These are phyloP conservation scores for Lepidurus arcticus DNA, from an alignment of 1,140 invertebrate species.

Conservation along the genomic window DNA sequence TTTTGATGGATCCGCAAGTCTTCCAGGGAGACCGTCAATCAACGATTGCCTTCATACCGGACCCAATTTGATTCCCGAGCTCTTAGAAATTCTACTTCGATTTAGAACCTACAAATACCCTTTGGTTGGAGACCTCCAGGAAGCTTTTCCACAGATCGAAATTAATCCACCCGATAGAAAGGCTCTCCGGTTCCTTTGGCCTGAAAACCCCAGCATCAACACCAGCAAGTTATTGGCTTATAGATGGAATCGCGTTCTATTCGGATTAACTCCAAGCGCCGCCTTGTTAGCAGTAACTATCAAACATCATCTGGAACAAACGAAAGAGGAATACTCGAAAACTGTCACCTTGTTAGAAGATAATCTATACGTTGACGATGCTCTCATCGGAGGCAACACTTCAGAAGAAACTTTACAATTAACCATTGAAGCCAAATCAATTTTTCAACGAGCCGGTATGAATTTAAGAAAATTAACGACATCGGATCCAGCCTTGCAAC, in stretches of 20 bases:
- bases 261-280: not conserved
- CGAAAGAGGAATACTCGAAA: not conserved
- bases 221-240: not conserved
- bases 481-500: constrained; percentile 38
- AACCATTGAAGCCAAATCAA: not conserved
- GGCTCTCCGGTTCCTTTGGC: not conserved
- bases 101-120: not conserved
- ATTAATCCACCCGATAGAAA: not conserved
- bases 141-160: constrained; percentile 21
- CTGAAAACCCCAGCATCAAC: not conserved
- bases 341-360: not conserved
- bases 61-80: constrained; percentile 11
- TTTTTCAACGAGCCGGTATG: constrained; percentile 3
- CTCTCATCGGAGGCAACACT: constrained; percentile 41
- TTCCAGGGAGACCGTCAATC: constrained; percentile 11
- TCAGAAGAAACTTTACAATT: constrained; percentile 32
- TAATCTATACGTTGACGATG: constrained; percentile 47
- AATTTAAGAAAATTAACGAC: not conserved
- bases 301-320: not conserved
- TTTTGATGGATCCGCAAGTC: constrained; percentile 31
- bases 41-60: constrained; percentile 15
- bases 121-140: not conserved
- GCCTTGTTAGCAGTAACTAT: not conserved
- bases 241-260: not conserved
- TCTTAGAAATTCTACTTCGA: not conserved